Conservation (phyloP, 1,140 invertebrate genomes). For the Leptestheria dahalacensis region DNA sequence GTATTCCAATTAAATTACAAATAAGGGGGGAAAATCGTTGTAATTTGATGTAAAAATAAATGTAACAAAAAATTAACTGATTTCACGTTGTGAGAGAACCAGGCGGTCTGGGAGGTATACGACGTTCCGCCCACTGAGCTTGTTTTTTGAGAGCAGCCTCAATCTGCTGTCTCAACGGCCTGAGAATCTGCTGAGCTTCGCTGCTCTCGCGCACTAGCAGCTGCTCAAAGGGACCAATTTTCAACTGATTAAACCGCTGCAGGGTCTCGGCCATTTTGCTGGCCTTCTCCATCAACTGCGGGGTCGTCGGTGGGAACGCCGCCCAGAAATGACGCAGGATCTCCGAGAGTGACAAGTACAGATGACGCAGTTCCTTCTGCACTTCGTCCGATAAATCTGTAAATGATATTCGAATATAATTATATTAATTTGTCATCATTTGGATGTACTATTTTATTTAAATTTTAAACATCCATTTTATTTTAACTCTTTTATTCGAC, state of each 20-base stretch:
- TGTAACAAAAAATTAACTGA: neutral
- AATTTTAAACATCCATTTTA: too few species aligned
- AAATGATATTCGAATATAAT: too few species aligned
- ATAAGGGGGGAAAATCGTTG: too few species aligned
- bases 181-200: constrained; percentile 9
- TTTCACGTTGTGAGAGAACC: too few species aligned
- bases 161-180: constrained; percentile 7
- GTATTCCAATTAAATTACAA: too few species aligned
- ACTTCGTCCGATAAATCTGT: constrained; percentile 58
- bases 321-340: constrained; percentile 85
- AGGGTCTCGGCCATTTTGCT: constrained; percentile 72
- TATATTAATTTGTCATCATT: too few species aligned
- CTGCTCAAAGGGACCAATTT: constrained; percentile 3
- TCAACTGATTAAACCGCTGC: constrained; percentile 64
- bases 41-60: neutral
- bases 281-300: constrained; percentile 60
- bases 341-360: constrained; percentile 74
- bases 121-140: constrained; percentile 10
- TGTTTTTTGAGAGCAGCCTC: constrained; percentile 13
- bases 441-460: too few species aligned
- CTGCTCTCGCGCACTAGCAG: constrained; percentile 6
- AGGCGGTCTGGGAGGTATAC: neutral
- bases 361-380: constrained; percentile 60
- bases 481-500: too few species aligned
- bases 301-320: constrained; percentile 74